Evolutionary conservation across 1,140 invertebrate species (phyloP).

Genomic region (Bombus waltoni): DNA sequence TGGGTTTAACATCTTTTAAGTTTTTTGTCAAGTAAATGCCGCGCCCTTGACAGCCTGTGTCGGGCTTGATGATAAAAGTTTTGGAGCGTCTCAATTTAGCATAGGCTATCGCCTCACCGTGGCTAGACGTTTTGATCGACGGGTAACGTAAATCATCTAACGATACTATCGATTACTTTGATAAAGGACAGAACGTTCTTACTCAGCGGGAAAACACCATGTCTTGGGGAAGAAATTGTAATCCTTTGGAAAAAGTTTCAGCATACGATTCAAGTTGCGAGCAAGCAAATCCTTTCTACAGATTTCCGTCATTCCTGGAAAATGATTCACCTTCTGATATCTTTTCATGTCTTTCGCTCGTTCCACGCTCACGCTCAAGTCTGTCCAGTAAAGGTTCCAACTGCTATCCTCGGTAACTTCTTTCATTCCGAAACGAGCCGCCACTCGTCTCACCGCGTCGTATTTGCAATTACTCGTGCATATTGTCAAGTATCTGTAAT

Average conservation of each 20-base stretch:
- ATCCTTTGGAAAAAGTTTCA: constrained; percentile 92
- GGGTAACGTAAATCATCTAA: background rate
- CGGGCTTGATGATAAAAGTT: constrained; percentile 95
- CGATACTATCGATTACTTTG: background rate
- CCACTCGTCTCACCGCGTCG: constrained; percentile 87
- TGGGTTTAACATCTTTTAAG: constrained; percentile 90
- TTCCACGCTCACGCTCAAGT: constrained; percentile 91
- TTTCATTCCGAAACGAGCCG: constrained; percentile 89
- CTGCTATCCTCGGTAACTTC: constrained; percentile 90
- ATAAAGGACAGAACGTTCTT: constrained; percentile 71
- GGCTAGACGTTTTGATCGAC: constrained; percentile 75
- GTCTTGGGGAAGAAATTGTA: constrained; percentile 96
- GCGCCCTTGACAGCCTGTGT: constrained; percentile 92
- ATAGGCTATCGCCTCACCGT: constrained; percentile 86
- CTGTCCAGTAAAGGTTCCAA: constrained; percentile 96
- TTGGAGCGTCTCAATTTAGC: constrained; percentile 87
- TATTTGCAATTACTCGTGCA: constrained; percentile 90
- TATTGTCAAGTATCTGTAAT: constrained; percentile 82
- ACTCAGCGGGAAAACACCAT: constrained; percentile 97
- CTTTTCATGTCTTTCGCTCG: constrained; percentile 94
- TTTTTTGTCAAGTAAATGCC: constrained; percentile 93
- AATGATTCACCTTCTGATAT: constrained; percentile 95
- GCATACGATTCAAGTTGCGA: constrained; percentile 93
- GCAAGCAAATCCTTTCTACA: constrained; percentile 93
- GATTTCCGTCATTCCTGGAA: constrained; percentile 96